A percentile compares a stretch with the other conserved stretches of the same genome.
Evolutionary conservation across 2,797 vertebrate species (phyloP).

Genomic region (Luscinia megarhynchos): DNA sequence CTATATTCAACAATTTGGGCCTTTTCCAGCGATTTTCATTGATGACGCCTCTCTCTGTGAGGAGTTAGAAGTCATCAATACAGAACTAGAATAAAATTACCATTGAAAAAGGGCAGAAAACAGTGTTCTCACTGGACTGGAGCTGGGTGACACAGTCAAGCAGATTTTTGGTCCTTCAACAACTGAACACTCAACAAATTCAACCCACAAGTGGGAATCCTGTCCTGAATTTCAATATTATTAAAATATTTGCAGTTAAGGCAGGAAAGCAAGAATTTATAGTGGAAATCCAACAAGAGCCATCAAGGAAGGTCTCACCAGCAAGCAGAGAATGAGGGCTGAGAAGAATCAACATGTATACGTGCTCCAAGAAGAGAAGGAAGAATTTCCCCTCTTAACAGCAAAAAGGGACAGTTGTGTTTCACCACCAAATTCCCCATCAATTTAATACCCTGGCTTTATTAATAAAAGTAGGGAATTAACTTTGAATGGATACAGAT

Average conservation of each 20-base stretch:
- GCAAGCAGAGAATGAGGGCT: background rate
- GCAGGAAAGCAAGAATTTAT: background rate
- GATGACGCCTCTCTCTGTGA: background rate
- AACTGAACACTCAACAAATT: background rate
- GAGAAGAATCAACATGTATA: background rate
- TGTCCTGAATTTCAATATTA: background rate
- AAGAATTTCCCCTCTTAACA: background rate
- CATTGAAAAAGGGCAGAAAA: background rate
- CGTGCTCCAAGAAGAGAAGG: background rate
- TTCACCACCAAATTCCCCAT: background rate
- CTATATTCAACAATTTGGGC: background rate
- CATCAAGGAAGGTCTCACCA: background rate
- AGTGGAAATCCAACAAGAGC: background rate
- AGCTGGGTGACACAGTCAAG: background rate
- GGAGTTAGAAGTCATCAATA: background rate
- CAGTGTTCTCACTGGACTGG: background rate
- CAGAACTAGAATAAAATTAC: background rate
- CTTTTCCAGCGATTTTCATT: background rate
- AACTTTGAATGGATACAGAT: background rate
- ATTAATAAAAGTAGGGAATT: background rate
- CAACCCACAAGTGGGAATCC: background rate
- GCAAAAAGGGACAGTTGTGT: background rate
- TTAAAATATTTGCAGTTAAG: background rate
- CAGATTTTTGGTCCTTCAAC: background rate
- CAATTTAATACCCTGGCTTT: background rate